phyloP scores from a whole-genome alignment of 2,113 vertebrate species.

The Ochotona curzoniae region DNA sequence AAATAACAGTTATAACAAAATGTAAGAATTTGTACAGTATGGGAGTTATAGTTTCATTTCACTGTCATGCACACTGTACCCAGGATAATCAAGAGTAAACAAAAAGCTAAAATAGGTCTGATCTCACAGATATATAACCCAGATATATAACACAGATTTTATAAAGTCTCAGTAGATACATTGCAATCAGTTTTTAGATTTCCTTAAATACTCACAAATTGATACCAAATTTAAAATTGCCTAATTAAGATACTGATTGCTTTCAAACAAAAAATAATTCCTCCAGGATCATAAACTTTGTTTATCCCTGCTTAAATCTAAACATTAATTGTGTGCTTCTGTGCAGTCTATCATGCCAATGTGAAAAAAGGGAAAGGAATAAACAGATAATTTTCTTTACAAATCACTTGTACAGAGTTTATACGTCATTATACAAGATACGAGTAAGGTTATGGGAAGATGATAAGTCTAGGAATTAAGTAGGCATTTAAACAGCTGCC shows the following conservation, averaged over 20 bases:
- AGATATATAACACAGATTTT: no score
- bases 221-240: neutral
- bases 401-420: constrained; percentile 21
- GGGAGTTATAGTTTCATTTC: neutral
- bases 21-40: neutral
- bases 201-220: neutral
- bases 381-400: neutral
- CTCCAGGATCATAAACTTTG: neutral
- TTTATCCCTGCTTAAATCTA: neutral
- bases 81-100: neutral
- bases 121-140: neutral
- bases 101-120: neutral
- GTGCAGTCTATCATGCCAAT: neutral
- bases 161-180: neutral
- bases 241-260: neutral
- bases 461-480: constrained; percentile 12
- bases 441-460: constrained; percentile 3
- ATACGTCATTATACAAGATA: neutral
- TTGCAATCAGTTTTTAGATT: neutral
- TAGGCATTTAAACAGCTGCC: neutral
- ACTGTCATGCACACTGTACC: neutral
- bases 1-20: neutral
- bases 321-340: neutral
- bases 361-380: neutral
- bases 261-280: neutral